These are phyloP conservation scores for Ispidina picta DNA, from an alignment of 2,797 vertebrate species.

Conservation along the genomic window DNA sequence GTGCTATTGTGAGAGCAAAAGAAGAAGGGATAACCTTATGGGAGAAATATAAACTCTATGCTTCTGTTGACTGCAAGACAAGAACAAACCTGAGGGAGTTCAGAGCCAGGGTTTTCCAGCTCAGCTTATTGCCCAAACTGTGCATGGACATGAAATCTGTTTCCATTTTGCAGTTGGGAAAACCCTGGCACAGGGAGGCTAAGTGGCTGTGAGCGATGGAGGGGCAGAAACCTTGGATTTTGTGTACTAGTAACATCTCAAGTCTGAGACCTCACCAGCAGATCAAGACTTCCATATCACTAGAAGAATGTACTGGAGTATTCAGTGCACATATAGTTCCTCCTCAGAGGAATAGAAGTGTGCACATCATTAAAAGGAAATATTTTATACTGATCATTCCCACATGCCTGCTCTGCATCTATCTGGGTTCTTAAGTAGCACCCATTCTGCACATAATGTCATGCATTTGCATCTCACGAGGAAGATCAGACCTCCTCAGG, in stretches of 20 bases:
- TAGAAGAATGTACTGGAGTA: not conserved
- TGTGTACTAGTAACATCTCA: not conserved
- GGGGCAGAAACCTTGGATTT: not conserved
- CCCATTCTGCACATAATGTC: slow-evolving; percentile 49
- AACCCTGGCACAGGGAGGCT: not conserved
- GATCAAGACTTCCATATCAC: not conserved
- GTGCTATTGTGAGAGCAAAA: not conserved
- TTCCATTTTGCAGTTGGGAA: not conserved
- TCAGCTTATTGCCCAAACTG: not conserved
- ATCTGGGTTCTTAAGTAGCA: slow-evolving; percentile 36
- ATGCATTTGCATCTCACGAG: slow-evolving; percentile 30
- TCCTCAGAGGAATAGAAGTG: slow-evolving; percentile 48
- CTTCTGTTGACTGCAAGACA: not conserved
- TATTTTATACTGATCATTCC: slow-evolving; percentile 62
- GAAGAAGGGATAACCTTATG: not conserved
- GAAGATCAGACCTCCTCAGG: slow-evolving; percentile 43
- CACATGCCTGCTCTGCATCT: slow-evolving; percentile 29
- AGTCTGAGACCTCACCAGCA: not conserved
- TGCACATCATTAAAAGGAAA: slow-evolving; percentile 49
- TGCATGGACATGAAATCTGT: not conserved
- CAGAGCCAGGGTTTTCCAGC: not conserved
- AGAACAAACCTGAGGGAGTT: not conserved
- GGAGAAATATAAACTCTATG: not conserved
- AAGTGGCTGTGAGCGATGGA: fast-evolving
- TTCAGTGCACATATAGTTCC: slow-evolving; percentile 11